Base-by-base conservation (phyloP, 2,113 vertebrate genomes). In the Stigmatopora argus region DNA sequence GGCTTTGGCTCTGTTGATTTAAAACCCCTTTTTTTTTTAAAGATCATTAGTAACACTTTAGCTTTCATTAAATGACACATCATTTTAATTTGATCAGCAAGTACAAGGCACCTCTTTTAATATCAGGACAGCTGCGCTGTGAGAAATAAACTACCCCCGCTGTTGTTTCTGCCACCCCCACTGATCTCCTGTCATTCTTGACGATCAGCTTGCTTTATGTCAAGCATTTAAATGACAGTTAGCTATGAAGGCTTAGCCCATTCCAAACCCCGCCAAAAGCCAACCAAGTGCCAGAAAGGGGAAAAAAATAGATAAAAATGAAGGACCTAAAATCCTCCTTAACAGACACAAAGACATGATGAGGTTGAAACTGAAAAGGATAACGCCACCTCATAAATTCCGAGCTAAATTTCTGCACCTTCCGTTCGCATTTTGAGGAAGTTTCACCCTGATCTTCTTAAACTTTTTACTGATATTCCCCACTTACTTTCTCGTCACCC, bases 301-400 rank as follows among this genome's bases (percentile, higher is more conserved):
- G 23, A 23, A 53, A 52, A 10, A 14, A 14, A 14, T 4, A 10
- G 67, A 56, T 79, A 77, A 77, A 66, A 68, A 71, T 80, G 74
- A 79, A 65, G 64, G 57, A 62, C 66, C 72, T 71, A 52, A 70
- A 68, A 63, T 67, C 69, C 67, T 38, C 68, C 73, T 78, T 66
- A 64, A 74, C 72, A 73, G 72, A 84, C 72, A 77, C 65, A 84
- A 62, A 78, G 71, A 73, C 82, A 70, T 82, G 69, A 77, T 72
- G 71, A 78, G 70, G 69, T 84, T 69, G 66, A 67, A 62, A 80
- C 71, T 63, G 62, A 77, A n/a, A 72, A 77, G 59, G 66, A 78
- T 81, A 71, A 81, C 1, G 1, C 53, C 11, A 26, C 69, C 70
- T 75, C 65, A 71, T 31, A 62, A 63, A 84, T 70, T 77, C 63